Conservation (phyloP, 2,888 invertebrate genomes). For the Tillus elongatus region DNA sequence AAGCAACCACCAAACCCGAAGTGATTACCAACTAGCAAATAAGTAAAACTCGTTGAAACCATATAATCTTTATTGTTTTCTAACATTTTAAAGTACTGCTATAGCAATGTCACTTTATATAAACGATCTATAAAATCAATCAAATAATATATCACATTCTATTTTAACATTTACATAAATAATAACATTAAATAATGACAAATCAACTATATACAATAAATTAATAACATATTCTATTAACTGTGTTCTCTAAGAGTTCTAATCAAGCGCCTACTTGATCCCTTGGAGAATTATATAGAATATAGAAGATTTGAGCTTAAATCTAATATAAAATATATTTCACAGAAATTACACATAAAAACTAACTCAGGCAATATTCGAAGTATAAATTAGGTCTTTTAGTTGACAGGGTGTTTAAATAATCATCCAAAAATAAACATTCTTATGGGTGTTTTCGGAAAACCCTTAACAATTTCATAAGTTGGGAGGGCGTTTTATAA, state of each 20-base stretch:
- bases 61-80: too few relatives aligned
- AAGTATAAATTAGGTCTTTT: too few relatives aligned
- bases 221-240: neutral
- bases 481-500: too few relatives aligned
- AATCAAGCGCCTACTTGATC: constrained; percentile 3
- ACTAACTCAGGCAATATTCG: too few relatives aligned
- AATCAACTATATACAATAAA: neutral
- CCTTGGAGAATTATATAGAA: neutral
- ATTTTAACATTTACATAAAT: neutral
- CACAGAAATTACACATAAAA: constrained; percentile 19
- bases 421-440: too few relatives aligned
- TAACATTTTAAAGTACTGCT: neutral
- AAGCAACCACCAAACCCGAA: too few relatives aligned
- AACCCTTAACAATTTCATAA: too few relatives aligned
- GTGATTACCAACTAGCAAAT: too few relatives aligned
- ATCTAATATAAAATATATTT: constrained; percentile 12
- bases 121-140: neutral
- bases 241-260: constrained; percentile 1
- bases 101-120: neutral
- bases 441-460: too few relatives aligned
- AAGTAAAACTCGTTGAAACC: too few relatives aligned
- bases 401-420: too few relatives aligned
- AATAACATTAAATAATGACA: neutral
- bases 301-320: constrained; percentile 8
- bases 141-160: neutral